Percentiles rank a stretch among this genome's conserved stretches.
Conservation (phyloP, 2,113 vertebrate species). For the Pachyramphus minor region DNA sequence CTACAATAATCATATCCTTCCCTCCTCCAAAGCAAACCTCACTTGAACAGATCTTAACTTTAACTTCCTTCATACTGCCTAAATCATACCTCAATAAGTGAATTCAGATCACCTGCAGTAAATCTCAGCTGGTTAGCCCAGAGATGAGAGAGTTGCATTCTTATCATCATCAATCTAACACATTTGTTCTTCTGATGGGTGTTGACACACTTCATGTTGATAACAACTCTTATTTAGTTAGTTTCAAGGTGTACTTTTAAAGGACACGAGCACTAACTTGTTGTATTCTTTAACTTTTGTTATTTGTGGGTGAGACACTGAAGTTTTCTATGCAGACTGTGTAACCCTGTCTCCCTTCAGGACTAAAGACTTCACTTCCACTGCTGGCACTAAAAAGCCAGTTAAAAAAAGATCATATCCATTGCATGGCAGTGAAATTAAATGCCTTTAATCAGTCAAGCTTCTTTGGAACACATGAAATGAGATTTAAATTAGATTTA, state of each 20-base stretch:
- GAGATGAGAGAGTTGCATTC: not conserved
- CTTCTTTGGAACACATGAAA: conserved; percentile 20
- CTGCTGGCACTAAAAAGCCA: not conserved
- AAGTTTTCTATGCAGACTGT: not conserved
- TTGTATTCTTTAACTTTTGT: not conserved
- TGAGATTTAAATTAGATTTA: conserved; percentile 27
- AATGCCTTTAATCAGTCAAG: conserved; percentile 12
- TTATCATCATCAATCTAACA: not conserved
- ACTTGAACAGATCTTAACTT: not conserved
- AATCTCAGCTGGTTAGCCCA: not conserved
- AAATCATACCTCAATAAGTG: not conserved
- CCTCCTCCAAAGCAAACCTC: not conserved
- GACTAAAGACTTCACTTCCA: not conserved
- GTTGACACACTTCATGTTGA: not conserved
- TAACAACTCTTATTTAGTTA: not conserved
- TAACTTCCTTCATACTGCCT: not conserved
- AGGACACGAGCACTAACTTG: not conserved
- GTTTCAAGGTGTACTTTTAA: not conserved
- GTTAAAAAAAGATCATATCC: not conserved
- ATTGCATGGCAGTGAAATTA: not conserved
- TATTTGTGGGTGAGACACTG: not conserved
- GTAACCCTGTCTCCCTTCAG: not conserved
- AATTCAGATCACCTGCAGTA: not conserved
- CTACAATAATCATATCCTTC: not conserved
- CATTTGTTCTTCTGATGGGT: not conserved